Evolutionary conservation across 2,888 invertebrate species (phyloP), one percentile per base, ranked within the genome.

Genomic region (Reticulitermes lucifugus): DNA sequence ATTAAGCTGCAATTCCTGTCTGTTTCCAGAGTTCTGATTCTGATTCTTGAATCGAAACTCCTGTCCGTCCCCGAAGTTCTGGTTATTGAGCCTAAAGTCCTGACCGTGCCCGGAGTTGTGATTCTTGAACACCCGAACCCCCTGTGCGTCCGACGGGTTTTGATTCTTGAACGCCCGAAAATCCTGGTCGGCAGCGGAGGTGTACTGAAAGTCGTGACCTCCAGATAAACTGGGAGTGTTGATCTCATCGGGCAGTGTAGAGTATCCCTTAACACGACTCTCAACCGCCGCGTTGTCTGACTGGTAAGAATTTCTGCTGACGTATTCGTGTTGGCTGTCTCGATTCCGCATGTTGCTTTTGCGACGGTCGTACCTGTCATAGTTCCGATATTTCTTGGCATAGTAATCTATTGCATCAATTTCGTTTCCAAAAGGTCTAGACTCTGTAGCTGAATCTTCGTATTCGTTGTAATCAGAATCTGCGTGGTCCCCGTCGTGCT

Each of bases 1-100:
- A 9, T 25, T 29, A 25, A 25, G 29, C n/a, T 5, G 70, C 29
- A 41, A 18, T 35, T 73, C 65, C 12, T 46, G 21, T 41, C 59
- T 29, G 41, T 55, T 65, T n/a, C 79, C 70, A 25, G 59, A 46
- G 41, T 84, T 59, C 29, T 77, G 60, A 41, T 84, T 59, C 29
- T 77, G 60, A 41, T 29, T 84, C 29, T 77, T 84, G 12, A 51
- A 55, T 18, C n/a, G n/a, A 43, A 77, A 55, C n/a, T 55, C 83
- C 10, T 41, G 73, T n/a, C 25, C 65, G 2, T n/a, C 77, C 14
- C 35, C 35, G 75, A 59, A 25, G 77, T 60, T 21, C 77, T 79
- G 65, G n/a, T 46, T 77, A n/a, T 77, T 46, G 7, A 46, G 6
- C 7, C 77, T 4, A 77, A 46, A 77, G 4, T 46, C n/a, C 18